phyloP scores from a whole-genome alignment of 2,797 vertebrate genomes.

The Thaleichthys pacificus region DNA sequence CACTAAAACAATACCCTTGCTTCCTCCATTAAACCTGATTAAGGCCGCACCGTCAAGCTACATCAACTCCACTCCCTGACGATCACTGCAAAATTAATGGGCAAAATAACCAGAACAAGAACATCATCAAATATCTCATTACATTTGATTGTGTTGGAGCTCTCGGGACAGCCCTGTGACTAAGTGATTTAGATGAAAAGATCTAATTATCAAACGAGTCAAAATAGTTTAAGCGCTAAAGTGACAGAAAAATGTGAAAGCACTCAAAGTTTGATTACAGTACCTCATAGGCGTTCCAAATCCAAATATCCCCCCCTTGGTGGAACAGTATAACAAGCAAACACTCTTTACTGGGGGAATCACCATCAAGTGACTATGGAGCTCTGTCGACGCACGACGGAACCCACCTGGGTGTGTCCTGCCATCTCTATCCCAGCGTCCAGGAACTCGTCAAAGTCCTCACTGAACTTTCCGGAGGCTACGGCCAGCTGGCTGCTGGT shows the following conservation, averaged over 20 bases:
- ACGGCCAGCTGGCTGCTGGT: constrained; percentile 91
- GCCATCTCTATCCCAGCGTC: constrained; percentile 99
- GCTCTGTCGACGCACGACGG: no score
- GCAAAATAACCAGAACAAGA: constrained; percentile 72
- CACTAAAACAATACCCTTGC: not conserved
- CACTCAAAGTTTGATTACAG: not conserved
- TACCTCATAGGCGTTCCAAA: constrained; percentile 18
- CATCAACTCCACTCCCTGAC: constrained; percentile 62
- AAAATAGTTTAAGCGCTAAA: constrained; percentile 41
- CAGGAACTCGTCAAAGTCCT: constrained; percentile 97
- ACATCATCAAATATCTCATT: constrained; percentile 68
- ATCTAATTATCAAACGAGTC: constrained; percentile 61
- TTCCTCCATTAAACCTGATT: constrained; percentile 48
- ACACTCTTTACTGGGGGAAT: no score
- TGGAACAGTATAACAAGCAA: no score
- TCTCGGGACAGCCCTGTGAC: constrained; percentile 50
- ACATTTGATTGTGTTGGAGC: constrained; percentile 50
- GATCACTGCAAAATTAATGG: constrained; percentile 68
- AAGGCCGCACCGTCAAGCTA: constrained; percentile 55
- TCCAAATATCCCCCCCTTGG: no score
- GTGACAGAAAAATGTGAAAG: constrained; percentile 33
- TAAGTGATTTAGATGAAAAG: constrained; percentile 59
- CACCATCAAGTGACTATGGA: no score
- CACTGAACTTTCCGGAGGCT: constrained; percentile 96
- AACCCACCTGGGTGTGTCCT: constrained; percentile 91